phyloP scores from a whole-genome alignment of 2,113 vertebrate genomes.

The Pollimyrus isidori region DNA sequence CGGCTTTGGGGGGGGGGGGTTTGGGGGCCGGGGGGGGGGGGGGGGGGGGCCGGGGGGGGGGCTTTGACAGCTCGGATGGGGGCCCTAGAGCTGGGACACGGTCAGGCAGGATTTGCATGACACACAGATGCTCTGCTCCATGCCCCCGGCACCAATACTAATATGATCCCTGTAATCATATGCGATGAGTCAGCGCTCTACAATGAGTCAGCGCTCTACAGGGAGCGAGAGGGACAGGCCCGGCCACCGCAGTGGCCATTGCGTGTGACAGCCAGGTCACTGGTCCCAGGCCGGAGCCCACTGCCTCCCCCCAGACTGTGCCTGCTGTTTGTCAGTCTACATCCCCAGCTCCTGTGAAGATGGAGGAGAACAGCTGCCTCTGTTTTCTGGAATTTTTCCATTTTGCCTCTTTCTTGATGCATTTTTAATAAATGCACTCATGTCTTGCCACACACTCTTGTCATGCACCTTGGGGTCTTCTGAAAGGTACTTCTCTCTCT shows the following conservation, averaged over 20 bases:
- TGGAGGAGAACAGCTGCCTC: background rate
- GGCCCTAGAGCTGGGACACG: conserved; percentile 17
- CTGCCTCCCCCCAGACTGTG: background rate
- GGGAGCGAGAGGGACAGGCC: background rate
- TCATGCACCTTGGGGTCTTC: background rate
- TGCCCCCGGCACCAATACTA: conserved; percentile 35
- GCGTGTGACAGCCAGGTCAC: background rate
- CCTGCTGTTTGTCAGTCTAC: background rate
- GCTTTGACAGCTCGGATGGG: conserved; percentile 14
- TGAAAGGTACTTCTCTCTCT: background rate
- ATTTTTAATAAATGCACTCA: background rate
- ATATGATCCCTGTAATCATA: conserved; percentile 4
- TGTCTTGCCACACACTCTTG: background rate
- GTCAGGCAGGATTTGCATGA: conserved; percentile 47
- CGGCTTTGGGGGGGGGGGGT: too few relatives aligned
- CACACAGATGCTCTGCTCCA: conserved; percentile 42
- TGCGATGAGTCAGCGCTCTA: background rate
- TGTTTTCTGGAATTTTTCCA: background rate
- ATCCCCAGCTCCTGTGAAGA: background rate
- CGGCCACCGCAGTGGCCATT: background rate
- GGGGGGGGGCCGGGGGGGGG: background rate
- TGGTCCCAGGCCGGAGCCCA: background rate
- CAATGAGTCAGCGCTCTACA: background rate
- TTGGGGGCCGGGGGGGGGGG: background rate
- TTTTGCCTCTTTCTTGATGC: background rate